phyloP scores from a whole-genome alignment of 2,888 invertebrate species.

The Morpho helenor region DNA sequence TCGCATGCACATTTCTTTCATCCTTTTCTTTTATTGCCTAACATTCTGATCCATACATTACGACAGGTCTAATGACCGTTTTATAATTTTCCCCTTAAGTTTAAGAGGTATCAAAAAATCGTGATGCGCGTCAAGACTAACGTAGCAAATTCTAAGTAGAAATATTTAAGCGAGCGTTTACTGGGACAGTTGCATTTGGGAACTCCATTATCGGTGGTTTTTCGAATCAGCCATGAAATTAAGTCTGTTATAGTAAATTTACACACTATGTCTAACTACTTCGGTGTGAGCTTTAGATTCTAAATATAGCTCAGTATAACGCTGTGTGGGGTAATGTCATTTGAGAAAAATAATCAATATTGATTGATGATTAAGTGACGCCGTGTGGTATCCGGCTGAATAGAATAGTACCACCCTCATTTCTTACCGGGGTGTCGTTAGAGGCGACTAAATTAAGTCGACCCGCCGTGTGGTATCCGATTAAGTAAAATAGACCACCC shows the following conservation, averaged over 20 bases:
- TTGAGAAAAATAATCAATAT: neutral
- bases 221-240: conserved; percentile 29
- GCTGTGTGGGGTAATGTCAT: conserved; percentile 4
- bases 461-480: no score
- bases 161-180: conserved; percentile 21
- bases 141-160: conserved; percentile 30
- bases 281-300: neutral
- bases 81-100: no score
- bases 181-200: conserved; percentile 23
- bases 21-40: no score
- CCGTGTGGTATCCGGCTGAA: no score
- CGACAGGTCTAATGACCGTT: no score
- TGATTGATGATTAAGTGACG: no score
- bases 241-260: conserved; percentile 20
- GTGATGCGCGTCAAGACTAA: conserved; percentile 13
- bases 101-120: neutral
- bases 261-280: conserved; percentile 4
- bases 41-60: no score
- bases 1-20: no score
- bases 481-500: no score
- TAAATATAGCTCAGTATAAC: conserved; percentile 2
- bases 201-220: conserved; percentile 20
- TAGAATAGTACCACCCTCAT: no score
- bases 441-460: no score
- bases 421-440: no score